Base-by-base conservation (phyloP, 1,140 invertebrate species). In the Drosophila setifemur region DNA sequence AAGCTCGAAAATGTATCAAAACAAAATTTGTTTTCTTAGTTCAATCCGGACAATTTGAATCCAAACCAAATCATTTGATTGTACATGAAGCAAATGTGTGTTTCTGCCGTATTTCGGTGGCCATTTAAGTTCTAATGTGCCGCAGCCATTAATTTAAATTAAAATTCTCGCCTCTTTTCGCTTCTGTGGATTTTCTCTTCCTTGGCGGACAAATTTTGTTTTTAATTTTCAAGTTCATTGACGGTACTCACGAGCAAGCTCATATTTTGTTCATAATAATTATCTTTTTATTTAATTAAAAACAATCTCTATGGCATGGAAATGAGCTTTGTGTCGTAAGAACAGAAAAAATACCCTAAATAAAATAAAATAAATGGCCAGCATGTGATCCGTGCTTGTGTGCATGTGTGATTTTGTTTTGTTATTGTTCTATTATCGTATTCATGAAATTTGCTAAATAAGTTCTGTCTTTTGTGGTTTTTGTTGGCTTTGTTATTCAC, bases 181-280 rank as follows among this genome's bases (percentile, higher is more conserved):
- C 8, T 5, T 9, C n/a, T 4, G 21, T 16, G n/a, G 11, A 14
- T 25, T 43, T 43, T 42, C 26, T 33, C 21, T 21, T 31, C 42
- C 29, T 45, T 40, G 54, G 26, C 40, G 45, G 39, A 37, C 31
- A 47, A 26, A 54, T 70, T 75, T 74, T 40, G 67, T 57, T 85
- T 72, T 74, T 43, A 73, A 75, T 85, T 75, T 86, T 81, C 72
- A 85, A 86, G 81, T 85, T 85, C 81, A 85, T 54, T 86, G 67
- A 53, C 78, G 50, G 47, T 42, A 26, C 8, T 4, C 9, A 35
- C 11, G 31, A 39, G 31, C 43, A 68, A 35, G 45, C 39, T 57
- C 12, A 43, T 40, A 23, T 25, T 31, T 33, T 35, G n/a, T n/a
- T 5, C 21, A 53, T 26, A 68, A 63, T 33, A 60, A 55, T 64